phyloP scores from a whole-genome alignment of 2,888 invertebrate genomes.

The Biston betularia region DNA sequence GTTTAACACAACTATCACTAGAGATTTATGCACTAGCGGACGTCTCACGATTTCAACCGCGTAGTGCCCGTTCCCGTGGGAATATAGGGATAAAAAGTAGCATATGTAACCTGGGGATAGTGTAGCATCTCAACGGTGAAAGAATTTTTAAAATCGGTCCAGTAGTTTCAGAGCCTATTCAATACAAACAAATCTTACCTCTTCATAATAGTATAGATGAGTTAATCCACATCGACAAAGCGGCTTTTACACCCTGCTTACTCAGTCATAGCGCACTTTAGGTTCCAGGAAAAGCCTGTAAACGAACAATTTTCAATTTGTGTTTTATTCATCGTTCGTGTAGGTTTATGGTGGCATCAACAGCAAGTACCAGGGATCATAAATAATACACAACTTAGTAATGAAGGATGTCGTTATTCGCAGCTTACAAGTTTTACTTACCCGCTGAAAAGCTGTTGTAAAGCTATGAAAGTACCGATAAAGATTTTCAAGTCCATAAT shows the following conservation, averaged over 20 bases:
- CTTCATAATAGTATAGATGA: no score
- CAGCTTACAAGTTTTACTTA: conserved; percentile 60
- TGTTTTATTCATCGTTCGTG: conserved; percentile 51
- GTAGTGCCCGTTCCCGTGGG: no score
- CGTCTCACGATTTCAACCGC: no score
- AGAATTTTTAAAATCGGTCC: no score
- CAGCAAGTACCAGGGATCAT: conserved; percentile 57
- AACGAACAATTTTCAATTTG: conserved; percentile 38
- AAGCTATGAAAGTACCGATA: conserved; percentile 49
- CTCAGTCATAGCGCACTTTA: conserved; percentile 31
- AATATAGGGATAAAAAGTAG: no score
- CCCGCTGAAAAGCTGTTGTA: conserved; percentile 59
- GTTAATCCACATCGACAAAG: conserved; percentile 1
- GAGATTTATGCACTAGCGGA: no score
- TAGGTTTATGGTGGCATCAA: conserved; percentile 58
- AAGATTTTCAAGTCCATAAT: conserved; percentile 26
- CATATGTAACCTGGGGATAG: no score
- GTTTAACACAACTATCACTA: no score
- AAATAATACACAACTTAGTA: conserved; percentile 73
- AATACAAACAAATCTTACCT: no score
- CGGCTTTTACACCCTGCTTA: conserved; percentile 17
- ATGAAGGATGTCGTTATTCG: conserved; percentile 71
- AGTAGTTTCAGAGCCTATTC: no score
- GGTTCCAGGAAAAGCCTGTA: conserved; percentile 37
- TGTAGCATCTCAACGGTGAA: no score